These are phyloP conservation scores for Lagopus muta DNA, from an alignment of 2,113 vertebrate genomes.

Conservation along the genomic window DNA sequence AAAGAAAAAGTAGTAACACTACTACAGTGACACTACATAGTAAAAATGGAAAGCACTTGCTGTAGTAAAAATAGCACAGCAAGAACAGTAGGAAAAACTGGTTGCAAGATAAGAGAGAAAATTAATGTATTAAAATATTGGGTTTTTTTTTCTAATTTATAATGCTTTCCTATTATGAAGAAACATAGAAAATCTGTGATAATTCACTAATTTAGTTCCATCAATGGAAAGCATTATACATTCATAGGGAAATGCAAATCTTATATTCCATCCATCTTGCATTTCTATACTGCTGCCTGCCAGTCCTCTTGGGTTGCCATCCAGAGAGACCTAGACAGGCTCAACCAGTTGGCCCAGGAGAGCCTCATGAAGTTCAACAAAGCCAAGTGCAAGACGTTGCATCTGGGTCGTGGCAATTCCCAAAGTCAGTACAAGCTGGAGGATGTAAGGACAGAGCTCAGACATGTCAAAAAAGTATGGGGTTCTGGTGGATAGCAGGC, in stretches of 20 bases:
- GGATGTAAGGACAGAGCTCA: too few species aligned
- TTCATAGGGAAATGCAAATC: not conserved
- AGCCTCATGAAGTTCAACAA: too few species aligned
- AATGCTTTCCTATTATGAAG: not conserved
- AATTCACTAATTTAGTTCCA: not conserved
- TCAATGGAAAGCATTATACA: not conserved
- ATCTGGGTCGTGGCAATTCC: too few species aligned
- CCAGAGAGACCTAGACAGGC: too few species aligned
- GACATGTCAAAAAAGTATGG: too few species aligned
- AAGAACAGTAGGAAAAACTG: not conserved
- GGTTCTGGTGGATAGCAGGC: too few species aligned
- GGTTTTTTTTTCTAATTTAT: not conserved
- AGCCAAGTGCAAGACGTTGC: too few species aligned
- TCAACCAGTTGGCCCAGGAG: too few species aligned
- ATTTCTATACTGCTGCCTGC: not conserved
- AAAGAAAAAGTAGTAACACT: not conserved
- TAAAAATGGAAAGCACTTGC: not conserved
- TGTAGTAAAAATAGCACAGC: not conserved
- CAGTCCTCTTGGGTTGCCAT: not conserved
- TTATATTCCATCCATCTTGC: not conserved
- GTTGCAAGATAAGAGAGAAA: not conserved
- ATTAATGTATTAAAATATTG: not conserved
- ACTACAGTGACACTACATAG: not conserved
- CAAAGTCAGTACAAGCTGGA: too few species aligned
- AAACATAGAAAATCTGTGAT: not conserved